Base-by-base conservation (phyloP, 92 coral and sea anemone genomes). In the Paragorgia papillata region DNA sequence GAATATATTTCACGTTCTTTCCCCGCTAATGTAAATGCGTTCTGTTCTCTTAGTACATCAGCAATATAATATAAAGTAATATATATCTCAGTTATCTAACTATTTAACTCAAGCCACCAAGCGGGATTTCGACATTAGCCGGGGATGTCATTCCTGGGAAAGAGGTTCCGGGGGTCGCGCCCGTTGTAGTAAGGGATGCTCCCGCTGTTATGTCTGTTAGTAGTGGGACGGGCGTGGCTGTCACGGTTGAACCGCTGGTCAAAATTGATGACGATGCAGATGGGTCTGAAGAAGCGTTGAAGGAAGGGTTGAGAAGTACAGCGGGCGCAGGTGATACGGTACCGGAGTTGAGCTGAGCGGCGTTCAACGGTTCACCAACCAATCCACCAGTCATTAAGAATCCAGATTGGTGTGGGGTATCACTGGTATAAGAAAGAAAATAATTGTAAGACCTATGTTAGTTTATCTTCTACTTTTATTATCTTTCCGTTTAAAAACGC, bases 151-250 rank as follows among this genome's bases (percentile, higher is more conserved):
- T 55, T 31, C 49, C 50, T 10, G 46, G 48, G 12, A 56, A 17
- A 35, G 49, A 39, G 53, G 78, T 63, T 53, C 53, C 46, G 19
- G 49, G 9, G 59, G 62, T 21, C 33, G 44, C 49, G n/a, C 59
- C 59, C 25, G 40, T 24, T 0, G 95, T 88, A 17, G 97, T 84
- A 3, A 94, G 99, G 8, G 88, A 89, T 21, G 99, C 99, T 0
- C 99, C 99, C 5, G 91, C 97, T 0, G 99, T 95, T 57, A 95
- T 95, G 66, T 95, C 99, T 0, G 85, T 88, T 40, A 85, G 68
- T 37, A 95, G 82, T 0, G 97, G 99, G 8, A 96, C 13, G 43
- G 99, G 90, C 2, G 86, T 95, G 10, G 99, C 96, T 9, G 90
- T 90, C 37, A 94, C 87, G 27, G 97, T 95, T 21, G 78, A 27